Evolutionary conservation across 2,113 vertebrate species (phyloP), one percentile per base, ranked within the genome.

Genomic region (Planiliza haematocheilus): DNA sequence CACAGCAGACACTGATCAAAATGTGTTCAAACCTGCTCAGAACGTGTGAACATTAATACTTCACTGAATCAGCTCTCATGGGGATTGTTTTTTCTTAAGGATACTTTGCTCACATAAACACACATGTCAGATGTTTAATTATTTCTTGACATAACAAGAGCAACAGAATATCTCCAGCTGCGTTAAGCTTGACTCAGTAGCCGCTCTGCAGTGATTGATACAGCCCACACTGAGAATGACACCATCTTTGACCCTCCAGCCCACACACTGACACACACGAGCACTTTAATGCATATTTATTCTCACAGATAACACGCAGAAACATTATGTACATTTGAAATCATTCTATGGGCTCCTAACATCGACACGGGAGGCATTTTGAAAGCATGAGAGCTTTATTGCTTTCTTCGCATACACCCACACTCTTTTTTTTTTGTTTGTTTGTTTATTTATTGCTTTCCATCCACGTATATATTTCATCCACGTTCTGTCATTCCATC

Each of bases 201-300:
- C 45, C 17, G 39, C 46, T 73, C 39, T 36, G 21, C 17, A 48
- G 24, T 74, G 77, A 63, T 34, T 42, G 55, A 74, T 68, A 45
- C 17, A 75, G 8, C 34, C 17, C 56, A 62, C 11, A 2, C 49
- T 52, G 66, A 42, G 53, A 48, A 36, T 63, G 38, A 75, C 65
- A 45, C 58, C n/a, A 36, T 7, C 13, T 64, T 61, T 66, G 46
- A 12, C 45, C 48, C 56, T 20, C 21, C 20, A 18, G 55, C 57
- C 42, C 57, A 43, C 77, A 66, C 41, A 3, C 18, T 39, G 30
- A 34, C 38, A 21, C 34, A 7, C 36, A 16, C 24, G 16, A 7
- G 13, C 24, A 30, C 59, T 52, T 50, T 39, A 10, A 57, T 48
- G 11, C 38, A 57, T 30, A 62, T 13, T 16, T 20, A 2, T 34